Conservation (phyloP, 2,888 invertebrate genomes). For the Scaptomyza reducta region DNA sequence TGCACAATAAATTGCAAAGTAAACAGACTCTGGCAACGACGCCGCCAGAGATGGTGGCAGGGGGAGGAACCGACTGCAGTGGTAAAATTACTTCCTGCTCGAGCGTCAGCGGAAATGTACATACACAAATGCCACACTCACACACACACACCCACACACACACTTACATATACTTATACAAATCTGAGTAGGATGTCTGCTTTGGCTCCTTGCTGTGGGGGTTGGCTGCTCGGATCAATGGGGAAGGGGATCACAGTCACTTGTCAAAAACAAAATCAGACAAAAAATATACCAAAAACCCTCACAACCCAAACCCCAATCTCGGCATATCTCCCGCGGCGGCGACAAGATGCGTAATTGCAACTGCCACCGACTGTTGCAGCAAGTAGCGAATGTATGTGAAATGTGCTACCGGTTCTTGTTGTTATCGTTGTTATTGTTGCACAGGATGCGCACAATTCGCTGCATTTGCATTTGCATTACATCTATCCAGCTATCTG, state of each 20-base stretch:
- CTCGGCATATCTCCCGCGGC: constrained; percentile 37
- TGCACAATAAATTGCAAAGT: constrained; percentile 81
- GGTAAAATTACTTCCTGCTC: constrained; percentile 81
- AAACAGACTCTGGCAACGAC: constrained; percentile 66
- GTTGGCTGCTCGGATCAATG: neutral
- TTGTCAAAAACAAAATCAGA: constrained; percentile 81
- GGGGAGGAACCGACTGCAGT: constrained; percentile 48
- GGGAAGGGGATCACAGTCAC: constrained; percentile 53
- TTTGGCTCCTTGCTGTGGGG: constrained; percentile 10
- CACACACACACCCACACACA: constrained; percentile 42
- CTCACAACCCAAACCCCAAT: constrained; percentile 28
- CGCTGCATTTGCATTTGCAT: constrained; percentile 56
- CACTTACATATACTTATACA: constrained; percentile 36
- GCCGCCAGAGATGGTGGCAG: constrained; percentile 17
- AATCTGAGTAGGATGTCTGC: constrained; percentile 23
- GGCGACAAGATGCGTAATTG: constrained; percentile 80
- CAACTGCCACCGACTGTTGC: constrained; percentile 59
- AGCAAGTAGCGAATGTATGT: constrained; percentile 22
- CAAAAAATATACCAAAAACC: constrained; percentile 43
- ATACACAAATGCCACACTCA: constrained; percentile 70
- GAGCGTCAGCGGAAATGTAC: constrained; percentile 76
- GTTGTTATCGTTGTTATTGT: constrained; percentile 1
- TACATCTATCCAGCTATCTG: neutral
- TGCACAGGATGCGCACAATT: constrained; percentile 68
- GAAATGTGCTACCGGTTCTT: constrained; percentile 5